phyloP scores from a whole-genome alignment of 1,140 invertebrate species.

The Meloidogyne hapla region DNA sequence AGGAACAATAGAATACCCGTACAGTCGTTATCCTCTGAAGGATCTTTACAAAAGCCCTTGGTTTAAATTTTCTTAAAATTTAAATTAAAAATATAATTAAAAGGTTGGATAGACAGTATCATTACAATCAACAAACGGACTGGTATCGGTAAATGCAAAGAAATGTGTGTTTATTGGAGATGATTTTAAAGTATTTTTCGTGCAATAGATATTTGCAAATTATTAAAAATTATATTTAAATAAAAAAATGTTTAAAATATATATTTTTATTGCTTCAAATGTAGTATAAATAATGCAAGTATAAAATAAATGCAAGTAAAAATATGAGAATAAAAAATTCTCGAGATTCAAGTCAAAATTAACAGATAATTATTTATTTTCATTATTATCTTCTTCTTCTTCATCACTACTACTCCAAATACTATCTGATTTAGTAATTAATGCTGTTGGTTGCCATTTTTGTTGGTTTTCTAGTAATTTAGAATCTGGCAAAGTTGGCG shows the following conservation, averaged over 20 bases:
- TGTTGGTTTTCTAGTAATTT: not conserved
- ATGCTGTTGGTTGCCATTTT: not conserved
- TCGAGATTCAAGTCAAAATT: not conserved
- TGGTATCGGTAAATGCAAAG: slow-evolving; percentile 15
- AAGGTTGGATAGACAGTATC: slow-evolving; percentile 17
- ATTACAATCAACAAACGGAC: slow-evolving; percentile 1
- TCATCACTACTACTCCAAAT: not conserved
- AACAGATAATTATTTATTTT: not conserved
- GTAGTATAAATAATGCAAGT: too few relatives aligned
- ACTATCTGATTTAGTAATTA: not conserved
- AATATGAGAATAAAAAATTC: not conserved
- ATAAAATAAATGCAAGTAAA: not conserved
- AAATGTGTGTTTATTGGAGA: not conserved
- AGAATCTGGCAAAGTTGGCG: not conserved
- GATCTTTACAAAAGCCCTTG: slow-evolving; percentile 28
- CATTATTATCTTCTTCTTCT: not conserved
- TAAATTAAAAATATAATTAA: not conserved
- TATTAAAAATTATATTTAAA: too few relatives aligned
- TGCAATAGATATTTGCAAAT: too few relatives aligned
- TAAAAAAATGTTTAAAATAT: too few relatives aligned
- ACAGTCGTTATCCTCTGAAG: slow-evolving; percentile 21
- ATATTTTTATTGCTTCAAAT: too few relatives aligned
- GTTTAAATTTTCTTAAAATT: too few relatives aligned
- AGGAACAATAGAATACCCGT: slow-evolving; percentile 10
- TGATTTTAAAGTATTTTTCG: too few relatives aligned